Evolutionary conservation across 2,888 invertebrate genomes (phyloP).

Genomic region (Synanthedon formicaeformis): DNA sequence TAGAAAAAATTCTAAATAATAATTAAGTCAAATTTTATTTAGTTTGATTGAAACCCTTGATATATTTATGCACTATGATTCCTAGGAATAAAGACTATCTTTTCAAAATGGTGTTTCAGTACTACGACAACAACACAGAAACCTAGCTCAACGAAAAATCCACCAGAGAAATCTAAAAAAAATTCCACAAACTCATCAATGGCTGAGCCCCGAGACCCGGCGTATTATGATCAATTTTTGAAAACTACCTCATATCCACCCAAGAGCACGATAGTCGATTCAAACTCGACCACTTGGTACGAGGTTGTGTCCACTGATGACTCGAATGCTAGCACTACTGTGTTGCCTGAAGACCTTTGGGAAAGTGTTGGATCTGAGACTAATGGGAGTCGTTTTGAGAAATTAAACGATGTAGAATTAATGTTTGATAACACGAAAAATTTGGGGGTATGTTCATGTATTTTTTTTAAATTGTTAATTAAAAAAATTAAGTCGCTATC

Average conservation of each 20-base stretch:
- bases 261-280: conserved; percentile 22
- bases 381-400: conserved; percentile 36
- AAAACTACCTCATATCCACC: conserved; percentile 40
- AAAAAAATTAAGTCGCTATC: too few species aligned
- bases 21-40: too few species aligned
- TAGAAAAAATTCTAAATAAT: too few species aligned
- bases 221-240: conserved; percentile 60
- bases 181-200: conserved; percentile 21
- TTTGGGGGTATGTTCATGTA: conserved; percentile 27
- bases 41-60: too few species aligned
- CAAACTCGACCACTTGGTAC: conserved; percentile 50
- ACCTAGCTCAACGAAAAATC: conserved; percentile 15
- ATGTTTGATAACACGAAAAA: conserved; percentile 41
- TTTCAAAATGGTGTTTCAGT: too few species aligned
- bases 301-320: conserved; percentile 44
- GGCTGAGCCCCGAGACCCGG: conserved; percentile 36
- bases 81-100: too few species aligned
- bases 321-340: conserved; percentile 30
- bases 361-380: conserved; percentile 40
- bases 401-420: conserved; percentile 60
- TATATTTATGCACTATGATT: too few species aligned
- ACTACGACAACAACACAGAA: conserved; percentile 21
- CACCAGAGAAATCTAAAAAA: conserved; percentile 12
- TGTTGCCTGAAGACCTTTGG: conserved; percentile 48
- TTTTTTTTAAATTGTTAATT: neutral